Evolutionary conservation across 2,797 vertebrate species (phyloP), one percentile per base, ranked within the genome.

Genomic region (Malacoraja senta): DNA sequence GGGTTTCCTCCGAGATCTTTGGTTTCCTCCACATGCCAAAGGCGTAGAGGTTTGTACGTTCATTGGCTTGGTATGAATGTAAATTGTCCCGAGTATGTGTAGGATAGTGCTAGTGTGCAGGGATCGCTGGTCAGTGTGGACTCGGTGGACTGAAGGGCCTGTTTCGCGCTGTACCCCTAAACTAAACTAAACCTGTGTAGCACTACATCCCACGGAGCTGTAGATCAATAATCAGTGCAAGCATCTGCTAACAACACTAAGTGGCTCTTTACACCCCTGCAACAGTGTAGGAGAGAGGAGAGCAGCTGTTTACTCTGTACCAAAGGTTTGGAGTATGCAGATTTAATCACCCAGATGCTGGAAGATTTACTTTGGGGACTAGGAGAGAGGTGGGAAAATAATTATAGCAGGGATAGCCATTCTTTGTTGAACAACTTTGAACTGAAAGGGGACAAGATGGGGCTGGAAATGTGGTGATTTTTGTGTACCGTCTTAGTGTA

Each of bases 221-320:
- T 32, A 35, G 84, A 68, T 35, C 84, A 68, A 7, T 88, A 88
- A 24, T 68, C 65, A 88, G 17, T 8, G 61, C 15, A 88, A 88
- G 63, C 84, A 68, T 88, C 84, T 88, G 84, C 35, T 68, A 88
- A 88, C 63, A 68, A 35, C 84, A 88, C 83, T 86, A 32, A 86
- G 83, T 4, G 53, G 83, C 83, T 65, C 65, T 68, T 88, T 88
- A 88, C 65, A 35, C 61, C 24, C 84, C 84, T 88, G n/a, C 84
- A 32, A 88, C 21, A 65, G 84, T 65, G 61, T 58, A 35, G 84
- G 63, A 68, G 84, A 88, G 63, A 88, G 7, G n/a, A 88, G n/a
- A 68, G 8, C 84, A 88, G 63, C 84, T 88, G 84, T 35, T 68
- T 88, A 68, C 63, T 88, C 15, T 68, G n/a, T 32, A 21, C 35